Conservation (phyloP, 2,888 invertebrate genomes). For the Deilephila elpenor region DNA sequence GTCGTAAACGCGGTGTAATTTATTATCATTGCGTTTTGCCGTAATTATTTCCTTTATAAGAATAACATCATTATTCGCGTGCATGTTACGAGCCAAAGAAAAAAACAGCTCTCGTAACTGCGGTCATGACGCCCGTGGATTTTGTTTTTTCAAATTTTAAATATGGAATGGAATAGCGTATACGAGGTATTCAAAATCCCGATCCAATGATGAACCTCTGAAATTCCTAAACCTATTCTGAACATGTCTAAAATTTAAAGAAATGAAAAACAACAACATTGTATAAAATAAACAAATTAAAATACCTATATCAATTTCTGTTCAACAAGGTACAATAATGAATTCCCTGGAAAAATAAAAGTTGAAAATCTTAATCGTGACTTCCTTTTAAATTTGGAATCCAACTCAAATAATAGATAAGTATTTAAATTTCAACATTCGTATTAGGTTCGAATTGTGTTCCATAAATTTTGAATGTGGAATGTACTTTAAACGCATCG, state of each 20-base stretch:
- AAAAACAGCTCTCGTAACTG: constrained; percentile 30
- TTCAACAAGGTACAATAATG: no score
- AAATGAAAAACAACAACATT: no score
- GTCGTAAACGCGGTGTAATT: constrained; percentile 79
- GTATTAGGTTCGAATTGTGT: constrained; percentile 24
- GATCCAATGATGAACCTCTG: no score
- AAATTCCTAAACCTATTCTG: no score
- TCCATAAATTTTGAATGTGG: constrained; percentile 32
- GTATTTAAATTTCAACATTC: constrained; percentile 38
- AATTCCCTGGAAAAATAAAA: no score
- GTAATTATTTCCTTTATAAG: constrained; percentile 82
- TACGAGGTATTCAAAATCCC: no score
- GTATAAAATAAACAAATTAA: no score
- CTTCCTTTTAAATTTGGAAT: constrained; percentile 27
- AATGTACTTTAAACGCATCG: constrained; percentile 32
- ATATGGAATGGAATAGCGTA: not conserved
- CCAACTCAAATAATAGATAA: constrained; percentile 9
- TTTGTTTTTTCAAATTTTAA: constrained; percentile 29
- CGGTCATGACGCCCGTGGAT: constrained; percentile 25
- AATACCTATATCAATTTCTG: no score
- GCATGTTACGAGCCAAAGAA: constrained; percentile 43
- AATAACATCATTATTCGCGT: constrained; percentile 70
- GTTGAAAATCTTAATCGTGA: no score
- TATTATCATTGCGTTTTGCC: constrained; percentile 74
- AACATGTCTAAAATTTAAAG: no score